Evolutionary conservation across 2,113 vertebrate genomes (phyloP), one percentile per base, ranked within the genome.

Genomic region (Pseudopodoces humilis): DNA sequence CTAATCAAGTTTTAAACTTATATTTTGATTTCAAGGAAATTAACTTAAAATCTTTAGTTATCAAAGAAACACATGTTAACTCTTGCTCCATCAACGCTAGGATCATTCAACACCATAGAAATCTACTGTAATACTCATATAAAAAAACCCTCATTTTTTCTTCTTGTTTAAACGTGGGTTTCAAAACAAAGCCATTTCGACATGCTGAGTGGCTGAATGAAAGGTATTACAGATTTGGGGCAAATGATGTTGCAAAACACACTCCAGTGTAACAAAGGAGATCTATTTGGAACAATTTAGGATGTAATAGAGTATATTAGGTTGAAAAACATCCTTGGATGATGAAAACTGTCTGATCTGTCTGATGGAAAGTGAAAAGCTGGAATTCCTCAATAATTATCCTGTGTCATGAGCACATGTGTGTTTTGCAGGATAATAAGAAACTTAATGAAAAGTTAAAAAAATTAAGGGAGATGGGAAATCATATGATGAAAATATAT

Each of bases 151-250:
- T 76, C 25, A 64, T 76, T 85, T 55, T 87, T 83, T 31, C 64
- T 80, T 59, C 52, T 72, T 80, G 10, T 84, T 70, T 55, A 63
- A 91, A 90, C 95, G 46, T 89, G 52, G 79, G 55, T 41, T 92
- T 95, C 60, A 90, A 94, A 69, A 84, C 59, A 72, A 92, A 96
- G 88, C 52, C 78, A 93, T 94, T 92, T 93, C 90, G 78, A 91
- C 35, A 50, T 55, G 25, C n/a, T 85, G 92, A 92, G 64, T 76
- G 87, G 83, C 58, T 92, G 90, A 91, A 91, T 67, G 35, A 94
- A 96, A 90, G 60, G 6, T 37, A 44, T 47, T 30, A 56, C 13
- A 84, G 72, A 84, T 82, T 16, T 80, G 60, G 47, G 44, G 53
- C 56, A 94, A 95, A 88, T 56, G 31, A 88, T 30, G 37, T 44